Evolutionary conservation across 1,140 invertebrate species (phyloP), one percentile per base, ranked within the genome.

Genomic region (Acromyrmex heyeri): DNA sequence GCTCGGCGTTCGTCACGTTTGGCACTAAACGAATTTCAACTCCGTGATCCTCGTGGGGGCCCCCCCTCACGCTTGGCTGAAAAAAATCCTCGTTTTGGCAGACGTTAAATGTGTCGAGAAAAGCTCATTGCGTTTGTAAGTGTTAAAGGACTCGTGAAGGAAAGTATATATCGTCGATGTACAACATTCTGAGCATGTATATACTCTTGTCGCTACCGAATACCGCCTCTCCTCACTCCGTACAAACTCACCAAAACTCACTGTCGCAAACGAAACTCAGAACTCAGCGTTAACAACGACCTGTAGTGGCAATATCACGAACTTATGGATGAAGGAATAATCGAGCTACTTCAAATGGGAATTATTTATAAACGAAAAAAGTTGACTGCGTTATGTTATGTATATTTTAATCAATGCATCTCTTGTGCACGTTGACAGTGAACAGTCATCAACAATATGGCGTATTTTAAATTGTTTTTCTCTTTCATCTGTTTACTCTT

Each of bases 1-100:
- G 10, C 62, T 59, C 14, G 10, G 18, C 55, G 55, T 62, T 83
- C 69, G 53, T 86, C 78, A 72, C 75, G n/a, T 48, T 72, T 73
- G 44, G 69, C 69, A 73, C 69, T 83, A 6, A 61, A 61, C 24
- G 69, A 73, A 16, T 16, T 34, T 55, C 18, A 16, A 7, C 44
- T 69, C 65, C 24, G 55, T 30, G 44, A 59, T 48, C 34, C 61
- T 61, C 34, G 18, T 55, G 48, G 18, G 44, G 18, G 3, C 8
- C 6, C 62, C n/a, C 21, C 12, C 34, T 16, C 48, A 14, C n/a
- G 18, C 8, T 27, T 12, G 6, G 10, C 21, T n/a, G 12, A 44
- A 44, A 44, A 44, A 44, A 44, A 62, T 59, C 44, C n/a, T 86
- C 10, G 61, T 64, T 44, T 62, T 55, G 34, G 16, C 65, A 6